A percentile compares a stretch with the other conserved stretches of the same genome.
These are phyloP conservation scores for Enoplolaimus lenunculus DNA, from an alignment of 2,888 invertebrate species.

Conservation along the genomic window DNA sequence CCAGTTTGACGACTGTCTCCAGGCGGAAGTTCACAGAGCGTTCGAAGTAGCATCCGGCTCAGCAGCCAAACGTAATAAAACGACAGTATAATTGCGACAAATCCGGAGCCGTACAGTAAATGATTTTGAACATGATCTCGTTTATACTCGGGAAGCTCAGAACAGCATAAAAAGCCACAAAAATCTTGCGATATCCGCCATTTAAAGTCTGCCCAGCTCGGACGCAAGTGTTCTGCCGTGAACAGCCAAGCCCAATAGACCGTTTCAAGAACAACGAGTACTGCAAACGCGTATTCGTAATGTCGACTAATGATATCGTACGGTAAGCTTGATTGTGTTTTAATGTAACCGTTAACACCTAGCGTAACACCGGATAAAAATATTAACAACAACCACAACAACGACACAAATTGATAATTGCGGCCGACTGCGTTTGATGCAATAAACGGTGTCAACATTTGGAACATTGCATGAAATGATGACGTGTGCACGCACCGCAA, in stretches of 20 bases:
- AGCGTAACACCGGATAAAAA: conserved; percentile 4
- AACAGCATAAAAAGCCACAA: conserved; percentile 4
- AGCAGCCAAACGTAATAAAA: background rate
- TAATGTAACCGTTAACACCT: conserved; percentile 4
- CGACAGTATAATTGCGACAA: conserved; percentile 1
- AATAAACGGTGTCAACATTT: background rate
- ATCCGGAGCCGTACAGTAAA: conserved; percentile 3
- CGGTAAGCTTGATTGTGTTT: background rate
- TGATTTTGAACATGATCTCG: conserved; percentile 15
- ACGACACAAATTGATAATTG: conserved; percentile 1
- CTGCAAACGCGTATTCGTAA: conserved; percentile 1
- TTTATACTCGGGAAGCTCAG: conserved; percentile 13
- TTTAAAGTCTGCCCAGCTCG: conserved; percentile 11
- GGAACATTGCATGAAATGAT: too few species aligned
- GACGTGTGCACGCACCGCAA: too few species aligned
- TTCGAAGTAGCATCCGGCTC: background rate
- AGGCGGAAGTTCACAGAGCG: background rate
- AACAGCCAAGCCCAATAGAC: conserved; percentile 7
- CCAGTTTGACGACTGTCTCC: background rate
- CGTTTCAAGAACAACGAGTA: background rate
- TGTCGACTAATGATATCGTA: background rate
- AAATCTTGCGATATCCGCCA: conserved; percentile 12
- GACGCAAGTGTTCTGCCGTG: background rate
- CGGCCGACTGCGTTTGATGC: conserved; percentile 10
- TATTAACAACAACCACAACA: conserved; percentile 1